Conservation (phyloP, 2,888 invertebrate species). For the Eristalis pertinax region DNA sequence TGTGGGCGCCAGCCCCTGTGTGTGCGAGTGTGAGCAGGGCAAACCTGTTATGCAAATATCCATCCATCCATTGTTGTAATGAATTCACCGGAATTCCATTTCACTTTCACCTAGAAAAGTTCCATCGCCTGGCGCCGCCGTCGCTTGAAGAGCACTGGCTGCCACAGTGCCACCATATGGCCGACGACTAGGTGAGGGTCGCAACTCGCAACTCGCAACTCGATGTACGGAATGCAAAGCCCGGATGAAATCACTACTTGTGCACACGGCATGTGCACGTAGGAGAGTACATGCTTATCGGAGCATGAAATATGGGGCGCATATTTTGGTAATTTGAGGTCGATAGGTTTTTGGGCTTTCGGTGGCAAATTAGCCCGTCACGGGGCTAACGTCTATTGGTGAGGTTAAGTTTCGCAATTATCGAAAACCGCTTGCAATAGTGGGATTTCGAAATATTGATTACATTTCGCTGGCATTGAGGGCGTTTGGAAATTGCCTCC, state of each 20-base stretch:
- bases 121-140: constrained; percentile 9
- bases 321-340: constrained; percentile 37
- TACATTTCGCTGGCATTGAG: background rate
- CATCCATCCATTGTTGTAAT: constrained; percentile 33
- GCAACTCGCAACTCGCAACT: no score
- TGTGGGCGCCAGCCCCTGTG: background rate
- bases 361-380: constrained; percentile 3
- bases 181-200: constrained; percentile 45
- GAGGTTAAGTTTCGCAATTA: constrained; percentile 22
- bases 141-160: constrained; percentile 8
- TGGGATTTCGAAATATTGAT: constrained; percentile 33
- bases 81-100: constrained; percentile 54
- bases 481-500: background rate
- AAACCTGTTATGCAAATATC: constrained; percentile 36
- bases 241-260: constrained; percentile 9
- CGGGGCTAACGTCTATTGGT: background rate
- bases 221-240: background rate
- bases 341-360: background rate
- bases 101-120: constrained; percentile 49
- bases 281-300: background rate
- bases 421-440: background rate
- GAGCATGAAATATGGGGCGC: constrained; percentile 1
- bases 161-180: constrained; percentile 29
- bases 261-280: background rate
- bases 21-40: constrained; percentile 1